These are phyloP conservation scores for Notolabrus celidotus DNA, from an alignment of 2,797 vertebrate species.

Conservation along the genomic window DNA sequence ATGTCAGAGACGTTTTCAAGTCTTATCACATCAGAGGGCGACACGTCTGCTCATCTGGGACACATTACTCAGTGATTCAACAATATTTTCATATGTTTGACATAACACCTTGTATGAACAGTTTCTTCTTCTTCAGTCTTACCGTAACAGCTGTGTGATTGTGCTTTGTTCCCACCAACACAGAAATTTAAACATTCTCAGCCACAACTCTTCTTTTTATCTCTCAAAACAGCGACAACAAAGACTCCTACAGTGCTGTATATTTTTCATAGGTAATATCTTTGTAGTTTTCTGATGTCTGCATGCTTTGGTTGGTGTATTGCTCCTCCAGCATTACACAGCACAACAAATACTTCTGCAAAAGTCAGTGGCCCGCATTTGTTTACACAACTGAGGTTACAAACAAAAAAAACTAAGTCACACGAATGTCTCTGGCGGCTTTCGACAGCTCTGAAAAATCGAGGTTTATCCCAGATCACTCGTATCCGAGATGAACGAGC, in stretches of 20 bases:
- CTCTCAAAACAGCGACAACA: constrained; percentile 37
- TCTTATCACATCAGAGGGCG: constrained; percentile 27
- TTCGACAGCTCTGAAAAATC: constrained; percentile 52
- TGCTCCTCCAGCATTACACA: constrained; percentile 30
- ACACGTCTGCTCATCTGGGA: constrained; percentile 26
- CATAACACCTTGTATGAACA: constrained; percentile 33
- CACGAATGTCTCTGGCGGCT: constrained; percentile 27
- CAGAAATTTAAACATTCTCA: constrained; percentile 41
- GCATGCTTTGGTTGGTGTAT: constrained; percentile 24
- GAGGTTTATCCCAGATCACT: constrained; percentile 54
- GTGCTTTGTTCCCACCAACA: constrained; percentile 25
- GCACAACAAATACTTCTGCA: constrained; percentile 51
- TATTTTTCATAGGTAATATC: constrained; percentile 28
- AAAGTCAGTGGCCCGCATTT: constrained; percentile 38
- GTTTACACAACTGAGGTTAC: constrained; percentile 34
- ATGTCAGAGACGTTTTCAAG: constrained; percentile 23
- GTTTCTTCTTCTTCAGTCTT: constrained; percentile 11
- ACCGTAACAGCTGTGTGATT: constrained; percentile 26
- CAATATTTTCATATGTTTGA: constrained; percentile 42
- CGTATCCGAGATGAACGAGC: constrained; percentile 36
- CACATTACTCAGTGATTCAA: constrained; percentile 34
- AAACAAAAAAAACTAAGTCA: constrained; percentile 26
- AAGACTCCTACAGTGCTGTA: constrained; percentile 30
- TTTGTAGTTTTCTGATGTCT: constrained; percentile 39
- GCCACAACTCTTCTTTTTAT: constrained; percentile 52